Evolutionary conservation across 2,797 vertebrate genomes (phyloP).

Genomic region (Megalops cyprinoides): DNA sequence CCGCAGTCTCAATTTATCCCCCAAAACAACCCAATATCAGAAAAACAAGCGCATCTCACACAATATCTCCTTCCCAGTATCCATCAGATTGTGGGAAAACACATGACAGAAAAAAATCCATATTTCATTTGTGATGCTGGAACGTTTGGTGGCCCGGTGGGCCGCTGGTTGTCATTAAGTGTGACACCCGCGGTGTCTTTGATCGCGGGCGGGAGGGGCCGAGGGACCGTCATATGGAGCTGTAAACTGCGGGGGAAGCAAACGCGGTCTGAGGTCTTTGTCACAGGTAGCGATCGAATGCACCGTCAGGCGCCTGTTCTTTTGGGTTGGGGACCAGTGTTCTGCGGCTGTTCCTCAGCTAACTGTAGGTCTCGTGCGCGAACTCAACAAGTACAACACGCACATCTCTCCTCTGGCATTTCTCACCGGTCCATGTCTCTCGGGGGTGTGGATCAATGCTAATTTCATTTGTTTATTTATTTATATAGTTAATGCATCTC

Average conservation of each 20-base stretch:
- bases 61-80: slow-evolving; percentile 47
- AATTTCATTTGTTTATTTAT: slow-evolving; percentile 45
- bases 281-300: slow-evolving; percentile 71
- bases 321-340: no score
- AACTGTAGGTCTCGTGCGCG: no score
- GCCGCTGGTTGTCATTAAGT: slow-evolving; percentile 72
- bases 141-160: slow-evolving; percentile 68
- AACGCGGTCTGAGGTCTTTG: slow-evolving; percentile 63
- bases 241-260: slow-evolving; percentile 54
- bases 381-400: no score
- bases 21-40: slow-evolving; percentile 9
- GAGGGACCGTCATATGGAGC: slow-evolving; percentile 8
- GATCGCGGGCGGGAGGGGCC: slow-evolving; percentile 49
- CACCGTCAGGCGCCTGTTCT: no score
- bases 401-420: not conserved
- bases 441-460: slow-evolving; percentile 49
- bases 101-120: slow-evolving; percentile 62
- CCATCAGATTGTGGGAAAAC: slow-evolving; percentile 63
- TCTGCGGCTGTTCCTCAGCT: no score
- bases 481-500: slow-evolving; percentile 42
- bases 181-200: slow-evolving; percentile 67
- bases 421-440: not conserved
- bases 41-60: slow-evolving; percentile 23
- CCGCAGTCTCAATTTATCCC: slow-evolving; percentile 23
- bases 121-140: slow-evolving; percentile 71